Evolutionary conservation across 2,113 vertebrate species (phyloP), one percentile per base, ranked within the genome.

Genomic region (Dicaeum eximium): DNA sequence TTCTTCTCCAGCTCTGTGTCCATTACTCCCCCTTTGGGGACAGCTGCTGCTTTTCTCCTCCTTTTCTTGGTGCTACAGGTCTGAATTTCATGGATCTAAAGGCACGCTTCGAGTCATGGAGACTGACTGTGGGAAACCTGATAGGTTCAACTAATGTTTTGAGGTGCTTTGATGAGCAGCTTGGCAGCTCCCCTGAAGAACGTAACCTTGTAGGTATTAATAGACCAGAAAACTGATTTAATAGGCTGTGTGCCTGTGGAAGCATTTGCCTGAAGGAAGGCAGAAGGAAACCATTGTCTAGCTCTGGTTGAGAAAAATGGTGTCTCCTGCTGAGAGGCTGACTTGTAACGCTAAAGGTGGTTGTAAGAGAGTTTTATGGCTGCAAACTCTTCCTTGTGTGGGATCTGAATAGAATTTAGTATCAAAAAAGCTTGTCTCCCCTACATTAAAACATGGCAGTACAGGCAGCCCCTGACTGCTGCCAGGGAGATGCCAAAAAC

Each of bases 61-160:
- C 40, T 70, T 31, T 30, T 38, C 47, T 30, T 53, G 47, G 15
- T 53, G 44, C 42, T 2, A 1, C 19, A n/a, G 53, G 37, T 65
- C 54, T 64, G 67, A 45, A 58, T 82, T 82, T 31, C 38, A 1
- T 3, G 47, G 92, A 84, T 33, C 27, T 42, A 25, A 84, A 77
- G 69, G 60, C 60, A 27, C 0, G 1, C 51, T 58, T 78, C 60
- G 35, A 13, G 67, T 58, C 8, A 4, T 3, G 40, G 62, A 88
- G 38, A 31, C 53, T 48, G 58, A 25, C 33, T 66, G 37, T 71
- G 79, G 65, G 35, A 47, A 95, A 95, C 70, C 65, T 14, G 84
- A 91, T 91, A 75, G 40, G 57, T 75, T 79, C 92, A 89, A 73
- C 45, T 82, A 79, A 92, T 95, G 73, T 88, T 95, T 50, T 6